phyloP scores from a whole-genome alignment of 2,888 invertebrate genomes.

The Galeopsomyia nigrocyanea region DNA sequence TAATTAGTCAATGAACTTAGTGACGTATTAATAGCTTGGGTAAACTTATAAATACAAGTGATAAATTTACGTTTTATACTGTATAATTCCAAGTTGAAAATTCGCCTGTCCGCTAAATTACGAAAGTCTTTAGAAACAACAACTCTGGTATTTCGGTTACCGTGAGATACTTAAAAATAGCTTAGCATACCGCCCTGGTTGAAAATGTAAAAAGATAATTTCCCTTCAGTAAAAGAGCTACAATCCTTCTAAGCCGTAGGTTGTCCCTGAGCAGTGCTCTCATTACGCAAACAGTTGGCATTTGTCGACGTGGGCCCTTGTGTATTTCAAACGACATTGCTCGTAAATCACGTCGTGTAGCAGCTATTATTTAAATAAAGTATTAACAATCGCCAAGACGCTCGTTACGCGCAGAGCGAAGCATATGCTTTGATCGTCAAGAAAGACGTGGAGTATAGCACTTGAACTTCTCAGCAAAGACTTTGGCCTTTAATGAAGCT shows the following conservation, averaged over 20 bases:
- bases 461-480: slow-evolving; percentile 13
- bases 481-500: slow-evolving; percentile 30
- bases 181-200: no score
- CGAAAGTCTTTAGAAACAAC: no score
- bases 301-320: slow-evolving; percentile 23
- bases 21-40: no score
- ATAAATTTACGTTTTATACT: no score
- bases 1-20: no score
- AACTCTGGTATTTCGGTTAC: no score
- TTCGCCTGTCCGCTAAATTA: no score
- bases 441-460: neutral
- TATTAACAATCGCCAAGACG: slow-evolving; percentile 37
- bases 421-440: slow-evolving; percentile 42
- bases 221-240: no score
- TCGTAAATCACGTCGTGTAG: slow-evolving; percentile 41
- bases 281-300: slow-evolving; percentile 39
- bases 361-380: slow-evolving; percentile 41
- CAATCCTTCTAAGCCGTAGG: neutral
- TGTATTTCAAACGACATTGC: slow-evolving; percentile 23
- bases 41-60: no score
- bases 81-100: no score
- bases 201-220: no score
- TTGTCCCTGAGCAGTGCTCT: slow-evolving; percentile 1
- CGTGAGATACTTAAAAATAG: no score
- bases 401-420: slow-evolving; percentile 35